phyloP scores from a whole-genome alignment of 2,113 vertebrate species.

The Aix galericulata region DNA sequence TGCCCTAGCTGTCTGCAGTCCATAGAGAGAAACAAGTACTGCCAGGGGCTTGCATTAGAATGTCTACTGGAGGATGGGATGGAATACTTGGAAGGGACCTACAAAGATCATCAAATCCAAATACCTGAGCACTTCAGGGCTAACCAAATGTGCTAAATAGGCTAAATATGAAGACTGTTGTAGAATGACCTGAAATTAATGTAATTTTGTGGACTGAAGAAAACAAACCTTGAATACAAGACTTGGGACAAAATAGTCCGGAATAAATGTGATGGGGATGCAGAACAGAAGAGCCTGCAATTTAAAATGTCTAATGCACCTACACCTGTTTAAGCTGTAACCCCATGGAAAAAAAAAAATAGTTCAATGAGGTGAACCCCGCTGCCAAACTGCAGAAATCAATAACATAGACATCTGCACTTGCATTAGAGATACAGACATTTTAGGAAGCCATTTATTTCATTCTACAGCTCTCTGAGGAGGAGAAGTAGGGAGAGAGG shows the following conservation, averaged over 20 bases:
- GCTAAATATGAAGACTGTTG: background rate
- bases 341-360: background rate
- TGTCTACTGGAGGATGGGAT: background rate
- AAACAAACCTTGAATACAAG: background rate
- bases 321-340: background rate
- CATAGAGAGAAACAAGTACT: background rate
- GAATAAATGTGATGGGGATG: background rate
- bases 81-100: background rate
- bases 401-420: background rate
- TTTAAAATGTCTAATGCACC: background rate
- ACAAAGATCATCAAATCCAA: background rate
- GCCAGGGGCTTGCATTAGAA: background rate
- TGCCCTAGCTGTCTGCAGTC: fast-evolving
- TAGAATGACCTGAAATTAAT: background rate
- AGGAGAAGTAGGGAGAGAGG: no score
- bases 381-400: background rate
- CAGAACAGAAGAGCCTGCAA: background rate
- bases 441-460: background rate
- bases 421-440: background rate
- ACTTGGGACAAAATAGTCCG: background rate
- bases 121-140: background rate
- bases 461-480: background rate
- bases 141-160: background rate
- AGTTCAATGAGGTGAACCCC: background rate
- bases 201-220: background rate